Percentiles rank a stretch among this genome's conserved stretches.
phyloP scores from a whole-genome alignment of 1,140 invertebrate genomes.

The Drosophila novamexicana region DNA sequence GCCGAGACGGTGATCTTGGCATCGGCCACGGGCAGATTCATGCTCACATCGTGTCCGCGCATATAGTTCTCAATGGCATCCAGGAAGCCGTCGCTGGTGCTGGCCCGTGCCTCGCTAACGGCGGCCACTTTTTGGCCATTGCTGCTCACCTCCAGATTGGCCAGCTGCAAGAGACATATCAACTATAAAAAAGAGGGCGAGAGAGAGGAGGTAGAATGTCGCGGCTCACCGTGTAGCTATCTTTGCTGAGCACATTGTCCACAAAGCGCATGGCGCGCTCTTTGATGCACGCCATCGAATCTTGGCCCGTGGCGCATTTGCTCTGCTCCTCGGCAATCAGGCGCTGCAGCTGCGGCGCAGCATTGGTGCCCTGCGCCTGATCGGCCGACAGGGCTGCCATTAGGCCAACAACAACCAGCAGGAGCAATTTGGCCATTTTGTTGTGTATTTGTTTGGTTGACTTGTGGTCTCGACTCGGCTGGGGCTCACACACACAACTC shows the following conservation, averaged over 20 bases:
- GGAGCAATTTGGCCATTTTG: slow-evolving; percentile 73
- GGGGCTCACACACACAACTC: slow-evolving; percentile 64
- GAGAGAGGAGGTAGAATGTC: not conserved
- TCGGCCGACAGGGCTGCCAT: slow-evolving; percentile 32
- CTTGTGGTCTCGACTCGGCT: slow-evolving; percentile 25
- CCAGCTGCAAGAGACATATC: slow-evolving; percentile 38
- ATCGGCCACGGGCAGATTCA: slow-evolving; percentile 89
- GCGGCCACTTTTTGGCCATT: slow-evolving; percentile 86
- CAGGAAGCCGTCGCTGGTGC: slow-evolving; percentile 83
- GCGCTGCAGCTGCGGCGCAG: slow-evolving; percentile 89
- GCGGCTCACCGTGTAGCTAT: slow-evolving; percentile 88
- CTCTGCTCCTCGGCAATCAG: slow-evolving; percentile 90
- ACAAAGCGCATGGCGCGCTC: slow-evolving; percentile 91
- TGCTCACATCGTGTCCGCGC: slow-evolving; percentile 90
- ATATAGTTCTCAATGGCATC: slow-evolving; percentile 90
- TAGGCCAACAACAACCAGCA: slow-evolving; percentile 52
- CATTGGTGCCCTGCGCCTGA: slow-evolving; percentile 81
- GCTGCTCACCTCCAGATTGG: slow-evolving; percentile 89
- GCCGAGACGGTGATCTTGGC: slow-evolving; percentile 90
- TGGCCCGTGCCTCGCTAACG: slow-evolving; percentile 86
- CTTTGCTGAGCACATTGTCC: slow-evolving; percentile 91
- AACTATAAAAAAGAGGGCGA: too few species aligned
- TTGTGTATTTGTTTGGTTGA: slow-evolving; percentile 26
- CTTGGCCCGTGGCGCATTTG: slow-evolving; percentile 89
- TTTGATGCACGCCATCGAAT: slow-evolving; percentile 92